A percentile compares a stretch with the other conserved stretches of the same genome.
Conservation (phyloP, 1,140 invertebrate genomes). For the Eufriesea mexicana region DNA sequence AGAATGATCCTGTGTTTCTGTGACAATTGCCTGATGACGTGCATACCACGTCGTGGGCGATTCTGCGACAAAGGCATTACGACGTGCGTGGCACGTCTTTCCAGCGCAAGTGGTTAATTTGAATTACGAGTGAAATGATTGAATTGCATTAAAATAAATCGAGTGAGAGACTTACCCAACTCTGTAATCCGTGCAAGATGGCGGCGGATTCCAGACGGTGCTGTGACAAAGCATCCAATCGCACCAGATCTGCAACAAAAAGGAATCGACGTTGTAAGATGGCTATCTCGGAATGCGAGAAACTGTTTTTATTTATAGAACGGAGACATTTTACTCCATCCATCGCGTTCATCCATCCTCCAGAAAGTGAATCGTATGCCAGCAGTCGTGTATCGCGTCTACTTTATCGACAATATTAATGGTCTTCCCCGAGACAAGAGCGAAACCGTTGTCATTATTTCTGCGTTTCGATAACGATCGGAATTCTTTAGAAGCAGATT, state of each 20-base stretch:
- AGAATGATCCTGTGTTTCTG: no score
- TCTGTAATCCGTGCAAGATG: conserved; percentile 89
- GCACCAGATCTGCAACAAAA: conserved; percentile 88
- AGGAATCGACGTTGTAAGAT: background rate
- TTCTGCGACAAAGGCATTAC: no score
- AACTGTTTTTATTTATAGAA: conserved; percentile 59
- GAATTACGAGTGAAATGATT: no score
- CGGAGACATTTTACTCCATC: conserved; percentile 34
- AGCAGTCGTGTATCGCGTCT: conserved; percentile 53
- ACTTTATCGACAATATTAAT: conserved; percentile 74
- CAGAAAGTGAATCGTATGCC: conserved; percentile 59
- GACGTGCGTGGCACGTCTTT: no score
- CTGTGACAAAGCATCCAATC: conserved; percentile 95
- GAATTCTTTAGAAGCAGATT: background rate
- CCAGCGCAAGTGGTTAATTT: no score
- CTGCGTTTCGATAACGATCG: conserved; percentile 54
- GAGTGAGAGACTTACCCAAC: conserved; percentile 86
- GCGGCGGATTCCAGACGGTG: conserved; percentile 93
- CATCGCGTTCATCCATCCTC: conserved; percentile 54
- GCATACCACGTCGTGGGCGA: no score
- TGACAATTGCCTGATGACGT: no score
- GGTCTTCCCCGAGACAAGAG: conserved; percentile 44
- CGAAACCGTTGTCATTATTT: conserved; percentile 56
- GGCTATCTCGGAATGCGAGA: background rate
- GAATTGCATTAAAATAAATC: background rate